Evolutionary conservation across 2,888 invertebrate genomes (phyloP).

Genomic region (Lysandra bellargus): DNA sequence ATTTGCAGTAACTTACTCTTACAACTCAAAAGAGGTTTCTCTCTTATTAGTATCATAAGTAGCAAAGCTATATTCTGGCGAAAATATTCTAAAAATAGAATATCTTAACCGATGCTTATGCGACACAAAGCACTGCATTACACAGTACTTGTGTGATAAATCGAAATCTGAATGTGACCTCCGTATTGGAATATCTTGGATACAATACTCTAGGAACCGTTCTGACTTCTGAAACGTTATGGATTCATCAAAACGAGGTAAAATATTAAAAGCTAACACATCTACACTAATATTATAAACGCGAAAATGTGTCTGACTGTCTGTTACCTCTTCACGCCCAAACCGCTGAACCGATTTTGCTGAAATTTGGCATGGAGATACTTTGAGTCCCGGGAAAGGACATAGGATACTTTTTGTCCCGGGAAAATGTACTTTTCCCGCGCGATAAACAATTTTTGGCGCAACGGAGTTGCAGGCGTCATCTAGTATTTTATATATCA

Average conservation of each 20-base stretch:
- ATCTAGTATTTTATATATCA: neutral
- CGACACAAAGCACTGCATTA: neutral
- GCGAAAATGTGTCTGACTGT: no score
- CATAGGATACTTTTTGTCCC: no score
- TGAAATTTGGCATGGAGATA: no score
- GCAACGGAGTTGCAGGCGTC: neutral
- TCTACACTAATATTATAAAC: no score
- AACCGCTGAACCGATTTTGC: no score
- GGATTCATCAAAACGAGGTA: neutral
- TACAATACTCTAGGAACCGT: neutral
- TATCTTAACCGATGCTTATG: neutral
- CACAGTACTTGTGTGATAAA: neutral
- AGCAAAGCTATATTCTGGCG: neutral
- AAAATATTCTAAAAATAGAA: slow-evolving; percentile 6
- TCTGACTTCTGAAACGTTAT: neutral
- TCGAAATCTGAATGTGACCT: slow-evolving; percentile 10
- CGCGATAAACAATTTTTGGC: no score
- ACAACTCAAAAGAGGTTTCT: no score
- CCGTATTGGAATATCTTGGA: slow-evolving; percentile 3
- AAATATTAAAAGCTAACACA: no score
- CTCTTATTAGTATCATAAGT: neutral
- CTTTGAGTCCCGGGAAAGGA: no score
- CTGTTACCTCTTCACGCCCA: no score
- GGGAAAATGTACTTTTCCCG: no score
- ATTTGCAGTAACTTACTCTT: no score